These are phyloP conservation scores for Clavelina lepadiformis DNA, from an alignment of 23 tunicate species.

Conservation along the genomic window DNA sequence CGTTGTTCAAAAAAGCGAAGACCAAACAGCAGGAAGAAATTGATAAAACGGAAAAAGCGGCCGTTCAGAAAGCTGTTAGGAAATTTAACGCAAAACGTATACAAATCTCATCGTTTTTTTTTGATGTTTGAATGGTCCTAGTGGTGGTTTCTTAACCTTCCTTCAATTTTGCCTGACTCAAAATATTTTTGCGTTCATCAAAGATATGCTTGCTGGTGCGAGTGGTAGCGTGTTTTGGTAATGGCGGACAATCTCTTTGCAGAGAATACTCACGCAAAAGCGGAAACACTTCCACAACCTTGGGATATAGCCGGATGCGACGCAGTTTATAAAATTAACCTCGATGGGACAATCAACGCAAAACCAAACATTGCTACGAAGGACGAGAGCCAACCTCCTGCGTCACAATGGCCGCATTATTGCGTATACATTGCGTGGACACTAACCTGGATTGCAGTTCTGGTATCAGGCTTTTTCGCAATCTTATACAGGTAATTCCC, in stretches of 20 bases:
- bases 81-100: conserved; percentile 65
- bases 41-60: conserved; percentile 52
- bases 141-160: too few relatives aligned
- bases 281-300: conserved; percentile 73
- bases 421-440: conserved; percentile 87
- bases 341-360: conserved; percentile 77
- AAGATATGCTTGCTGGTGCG: too few relatives aligned
- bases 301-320: conserved; percentile 76
- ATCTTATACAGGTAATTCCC: conserved; percentile 69
- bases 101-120: too few relatives aligned
- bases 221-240: too few relatives aligned
- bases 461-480: conserved; percentile 79
- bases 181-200: too few relatives aligned
- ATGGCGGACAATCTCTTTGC: too few relatives aligned
- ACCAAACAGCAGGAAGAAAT: conserved; percentile 72
- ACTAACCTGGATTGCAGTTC: conserved; percentile 62
- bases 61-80: conserved; percentile 29
- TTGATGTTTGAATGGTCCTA: too few relatives aligned
- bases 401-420: conserved; percentile 76
- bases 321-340: conserved; percentile 80
- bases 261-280: conserved; percentile 46
- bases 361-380: conserved; percentile 39
- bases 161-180: too few relatives aligned
- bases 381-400: conserved; percentile 4
- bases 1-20: conserved; percentile 82